Evolutionary conservation across 2,888 invertebrate genomes (phyloP).

Genomic region (Amphipoea lucens): DNA sequence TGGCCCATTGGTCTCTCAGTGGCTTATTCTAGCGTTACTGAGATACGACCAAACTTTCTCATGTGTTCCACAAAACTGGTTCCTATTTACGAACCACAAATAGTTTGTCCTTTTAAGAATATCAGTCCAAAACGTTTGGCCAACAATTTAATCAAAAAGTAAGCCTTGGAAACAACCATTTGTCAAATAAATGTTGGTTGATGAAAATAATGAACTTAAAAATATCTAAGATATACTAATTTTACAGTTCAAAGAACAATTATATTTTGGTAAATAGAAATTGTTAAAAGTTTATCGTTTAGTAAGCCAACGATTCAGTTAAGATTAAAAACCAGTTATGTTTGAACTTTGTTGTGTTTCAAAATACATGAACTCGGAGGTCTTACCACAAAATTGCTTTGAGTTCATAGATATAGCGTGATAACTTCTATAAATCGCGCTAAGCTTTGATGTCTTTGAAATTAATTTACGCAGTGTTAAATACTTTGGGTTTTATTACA

Average conservation of each 20-base stretch:
- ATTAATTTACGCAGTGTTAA: conserved; percentile 34
- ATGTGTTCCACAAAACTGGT: conserved; percentile 63
- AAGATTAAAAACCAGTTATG: conserved; percentile 29
- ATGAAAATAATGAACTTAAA: conserved; percentile 18
- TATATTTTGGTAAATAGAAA: conserved; percentile 41
- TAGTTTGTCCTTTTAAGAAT: conserved; percentile 56
- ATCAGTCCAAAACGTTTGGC: conserved; percentile 42
- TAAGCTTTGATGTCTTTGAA: conserved; percentile 50
- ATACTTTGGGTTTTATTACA: conserved; percentile 1
- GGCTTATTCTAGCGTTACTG: conserved; percentile 71
- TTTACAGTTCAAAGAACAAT: conserved; percentile 33
- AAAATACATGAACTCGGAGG: background rate
- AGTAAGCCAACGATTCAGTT: conserved; percentile 39
- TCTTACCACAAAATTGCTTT: conserved; percentile 17
- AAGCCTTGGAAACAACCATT: background rate
- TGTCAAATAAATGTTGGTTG: conserved; percentile 4
- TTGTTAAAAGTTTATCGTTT: conserved; percentile 47
- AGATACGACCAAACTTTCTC: conserved; percentile 78
- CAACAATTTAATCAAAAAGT: conserved; percentile 1
- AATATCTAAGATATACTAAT: conserved; percentile 16
- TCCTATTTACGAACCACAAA: conserved; percentile 70
- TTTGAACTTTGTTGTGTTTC: conserved; percentile 27
- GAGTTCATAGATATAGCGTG: conserved; percentile 37
- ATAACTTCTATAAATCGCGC: conserved; percentile 35
- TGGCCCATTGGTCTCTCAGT: conserved; percentile 54